Conservation (phyloP, 1,140 invertebrate genomes). For the Trachymyrmex septentrionalis region DNA sequence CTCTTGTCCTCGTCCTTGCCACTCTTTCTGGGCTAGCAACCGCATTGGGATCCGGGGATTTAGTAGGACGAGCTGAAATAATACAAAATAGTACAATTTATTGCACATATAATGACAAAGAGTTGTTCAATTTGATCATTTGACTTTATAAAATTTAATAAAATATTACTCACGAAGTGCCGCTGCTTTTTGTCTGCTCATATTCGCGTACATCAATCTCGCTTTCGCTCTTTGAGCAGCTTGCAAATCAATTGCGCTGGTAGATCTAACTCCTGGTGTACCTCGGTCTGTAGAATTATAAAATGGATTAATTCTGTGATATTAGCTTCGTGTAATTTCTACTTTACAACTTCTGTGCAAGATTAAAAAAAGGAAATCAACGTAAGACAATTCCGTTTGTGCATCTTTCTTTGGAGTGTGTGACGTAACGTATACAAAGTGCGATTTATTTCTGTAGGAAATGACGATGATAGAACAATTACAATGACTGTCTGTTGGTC, state of each 20-base stretch:
- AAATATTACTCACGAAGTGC: constrained; percentile 90
- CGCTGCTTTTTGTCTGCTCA: constrained; percentile 92
- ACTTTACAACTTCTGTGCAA: constrained; percentile 31
- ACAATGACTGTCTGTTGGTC: constrained; percentile 86
- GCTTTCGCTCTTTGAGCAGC: constrained; percentile 95
- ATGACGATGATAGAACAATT: constrained; percentile 75
- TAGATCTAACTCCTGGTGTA: constrained; percentile 90
- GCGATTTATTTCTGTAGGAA: constrained; percentile 39
- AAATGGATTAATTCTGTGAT: constrained; percentile 21
- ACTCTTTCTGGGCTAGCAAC: constrained; percentile 89
- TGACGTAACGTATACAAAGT: constrained; percentile 38
- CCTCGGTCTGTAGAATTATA: constrained; percentile 80
- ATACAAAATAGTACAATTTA: not conserved
- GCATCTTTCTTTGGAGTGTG: constrained; percentile 38
- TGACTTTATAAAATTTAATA: not conserved
- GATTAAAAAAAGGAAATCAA: not conserved
- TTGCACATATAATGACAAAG: not conserved
- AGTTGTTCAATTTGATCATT: not conserved
- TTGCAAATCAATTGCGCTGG: constrained; percentile 96
- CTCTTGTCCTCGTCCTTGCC: constrained; percentile 88
- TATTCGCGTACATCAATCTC: constrained; percentile 92
- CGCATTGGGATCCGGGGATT: constrained; percentile 86
- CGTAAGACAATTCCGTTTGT: constrained; percentile 28
- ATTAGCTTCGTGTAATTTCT: not conserved
- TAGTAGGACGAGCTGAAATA: constrained; percentile 88